Base-by-base conservation (phyloP, 2,797 vertebrate genomes). In the Yasuhikotakia modesta region DNA sequence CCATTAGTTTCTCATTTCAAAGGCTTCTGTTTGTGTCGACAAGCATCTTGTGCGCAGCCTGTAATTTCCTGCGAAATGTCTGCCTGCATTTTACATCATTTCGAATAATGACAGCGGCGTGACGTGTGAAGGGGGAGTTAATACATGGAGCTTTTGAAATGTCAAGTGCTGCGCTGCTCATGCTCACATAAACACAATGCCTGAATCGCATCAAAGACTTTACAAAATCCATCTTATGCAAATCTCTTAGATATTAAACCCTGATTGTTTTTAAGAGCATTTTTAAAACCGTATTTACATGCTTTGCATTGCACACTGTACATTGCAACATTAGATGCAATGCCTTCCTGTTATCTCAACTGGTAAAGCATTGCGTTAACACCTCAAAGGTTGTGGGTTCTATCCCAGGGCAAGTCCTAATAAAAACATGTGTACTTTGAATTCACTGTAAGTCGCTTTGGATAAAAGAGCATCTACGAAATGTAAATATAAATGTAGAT, bases 41-140 rank as follows among this genome's bases (percentile, higher is more conserved):
- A 74, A 79, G 70, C 71, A 57, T 79, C 70, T 74, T 61, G 48
- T 27, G 21, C 19, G 17, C 43, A 35, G 65, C 55, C 64, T 73
- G 57, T 69, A 74, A 80, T 80, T 80, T 80, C 67, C 76, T 70
- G 76, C 68, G n/a, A 78, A 78, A 78, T 48, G 57, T 64, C 76
- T 71, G 67, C 67, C 76, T 1, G 68, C 67, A 64, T 78, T 70
- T 78, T 65, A 66, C 73, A 64, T 65, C 43, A 17, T 46, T 78
- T 78, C 66, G 72, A 65, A 70, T 61, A 71, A 60, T 60, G 70
- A 79, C 52, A 61, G 77, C 70, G 45, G 70, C 53, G 17, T 57
- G 70, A 78, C 64, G 46, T 60, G 64, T 58, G 53, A 58, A 43
- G 27, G 32, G n/a, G 60, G 70, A 81, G 69, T 63, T 73, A 79